Evolutionary conservation across 2,113 vertebrate genomes (phyloP).

Genomic region (Bos taurus): DNA sequence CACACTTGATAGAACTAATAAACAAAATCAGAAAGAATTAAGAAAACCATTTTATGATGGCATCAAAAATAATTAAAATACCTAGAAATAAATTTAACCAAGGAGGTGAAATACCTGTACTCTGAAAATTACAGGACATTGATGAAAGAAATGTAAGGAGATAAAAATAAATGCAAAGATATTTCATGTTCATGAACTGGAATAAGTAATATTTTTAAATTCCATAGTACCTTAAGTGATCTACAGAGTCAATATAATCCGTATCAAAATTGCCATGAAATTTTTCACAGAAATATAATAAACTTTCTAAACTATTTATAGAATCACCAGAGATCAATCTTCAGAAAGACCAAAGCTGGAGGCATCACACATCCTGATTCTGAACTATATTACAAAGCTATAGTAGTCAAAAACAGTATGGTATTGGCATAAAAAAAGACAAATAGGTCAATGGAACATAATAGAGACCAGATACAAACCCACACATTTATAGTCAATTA

Average conservation of each 20-base stretch:
- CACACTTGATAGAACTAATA: not conserved
- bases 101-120: not conserved
- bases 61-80: not conserved
- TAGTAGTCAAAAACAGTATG: not conserved
- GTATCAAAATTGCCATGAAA: not conserved
- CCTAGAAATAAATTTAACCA: not conserved
- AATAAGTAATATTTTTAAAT: not conserved
- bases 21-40: not conserved
- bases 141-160: not conserved
- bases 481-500: not conserved
- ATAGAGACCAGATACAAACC: not conserved
- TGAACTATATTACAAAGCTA: not conserved
- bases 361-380: not conserved
- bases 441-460: not conserved
- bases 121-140: not conserved
- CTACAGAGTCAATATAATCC: not conserved
- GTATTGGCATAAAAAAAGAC: not conserved
- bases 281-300: not conserved
- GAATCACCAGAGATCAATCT: not conserved
- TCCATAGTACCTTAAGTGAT: not conserved
- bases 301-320: not conserved
- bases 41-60: not conserved
- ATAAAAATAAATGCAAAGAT: not conserved
- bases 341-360: not conserved
- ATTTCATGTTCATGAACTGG: not conserved